Percentiles rank a stretch among this genome's conserved stretches.
phyloP scores from a whole-genome alignment of 2,888 invertebrate species.

The Malthinus seriepunctatus region DNA sequence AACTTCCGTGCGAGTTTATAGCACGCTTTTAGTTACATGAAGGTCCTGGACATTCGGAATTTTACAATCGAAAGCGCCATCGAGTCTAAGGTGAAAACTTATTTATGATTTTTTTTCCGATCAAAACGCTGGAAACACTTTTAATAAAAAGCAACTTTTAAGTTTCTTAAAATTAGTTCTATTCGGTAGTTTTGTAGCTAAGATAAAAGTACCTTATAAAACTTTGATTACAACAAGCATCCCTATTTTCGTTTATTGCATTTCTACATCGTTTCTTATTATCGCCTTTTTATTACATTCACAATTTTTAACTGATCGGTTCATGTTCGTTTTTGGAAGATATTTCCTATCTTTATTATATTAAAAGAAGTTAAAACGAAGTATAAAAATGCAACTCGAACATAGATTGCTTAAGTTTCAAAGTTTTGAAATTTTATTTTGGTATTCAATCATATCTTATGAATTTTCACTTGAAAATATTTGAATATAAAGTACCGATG shows the following conservation, averaged over 20 bases:
- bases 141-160: too few relatives aligned
- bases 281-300: slow-evolving; percentile 43
- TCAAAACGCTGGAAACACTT: too few relatives aligned
- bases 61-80: too few relatives aligned
- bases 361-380: slow-evolving; percentile 43
- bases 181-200: slow-evolving; percentile 31
- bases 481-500: slow-evolving; percentile 47
- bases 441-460: slow-evolving; percentile 31
- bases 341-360: slow-evolving; percentile 13
- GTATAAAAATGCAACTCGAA: slow-evolving; percentile 48
- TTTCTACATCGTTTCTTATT: slow-evolving; percentile 45
- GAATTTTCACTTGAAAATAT: slow-evolving; percentile 44
- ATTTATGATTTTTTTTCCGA: too few relatives aligned
- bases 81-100: too few relatives aligned
- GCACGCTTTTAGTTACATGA: too few relatives aligned
- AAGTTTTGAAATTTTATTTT: slow-evolving; percentile 46
- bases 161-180: slow-evolving; percentile 28
- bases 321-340: slow-evolving; percentile 22
- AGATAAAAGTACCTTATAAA: slow-evolving; percentile 46
- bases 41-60: too few relatives aligned
- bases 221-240: slow-evolving; percentile 42
- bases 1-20: slow-evolving; percentile 35
- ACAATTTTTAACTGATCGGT: slow-evolving; percentile 39
- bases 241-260: slow-evolving; percentile 47
- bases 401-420: slow-evolving; percentile 48